phyloP scores from a whole-genome alignment of 2,888 invertebrate species.

The Heterodera filipjevi region DNA sequence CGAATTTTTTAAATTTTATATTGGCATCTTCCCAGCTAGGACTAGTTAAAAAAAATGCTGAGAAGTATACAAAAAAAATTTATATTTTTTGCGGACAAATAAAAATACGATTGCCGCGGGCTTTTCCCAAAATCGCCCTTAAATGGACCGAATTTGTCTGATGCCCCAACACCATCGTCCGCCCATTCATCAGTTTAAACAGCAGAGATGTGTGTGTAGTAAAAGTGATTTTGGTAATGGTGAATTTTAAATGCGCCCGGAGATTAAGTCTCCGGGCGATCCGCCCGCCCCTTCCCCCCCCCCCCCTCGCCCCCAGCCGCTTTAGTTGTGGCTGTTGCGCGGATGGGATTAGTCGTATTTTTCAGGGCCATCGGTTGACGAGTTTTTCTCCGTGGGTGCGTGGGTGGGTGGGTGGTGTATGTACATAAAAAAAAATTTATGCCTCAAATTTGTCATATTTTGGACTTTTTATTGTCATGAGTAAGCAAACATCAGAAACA shows the following conservation, averaged over 20 bases:
- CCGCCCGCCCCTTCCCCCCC: not conserved
- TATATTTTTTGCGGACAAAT: not conserved
- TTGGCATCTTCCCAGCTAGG: too few species aligned
- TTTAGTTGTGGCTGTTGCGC: not conserved
- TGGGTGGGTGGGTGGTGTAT: too few species aligned
- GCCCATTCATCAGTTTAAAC: constrained; percentile 5
- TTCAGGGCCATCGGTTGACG: constrained; percentile 8
- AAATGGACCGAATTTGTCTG: not conserved
- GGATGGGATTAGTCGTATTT: not conserved
- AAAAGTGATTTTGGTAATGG: not conserved
- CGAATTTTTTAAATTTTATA: too few species aligned
- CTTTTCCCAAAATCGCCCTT: not conserved
- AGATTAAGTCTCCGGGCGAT: constrained; percentile 4
- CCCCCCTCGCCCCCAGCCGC: too few species aligned
- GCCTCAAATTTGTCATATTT: constrained; percentile 1
- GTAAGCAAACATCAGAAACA: not conserved
- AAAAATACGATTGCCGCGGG: not conserved
- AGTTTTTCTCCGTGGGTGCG: not conserved
- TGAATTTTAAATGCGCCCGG: constrained; percentile 9
- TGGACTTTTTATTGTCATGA: not conserved
- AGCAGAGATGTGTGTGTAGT: too few species aligned
- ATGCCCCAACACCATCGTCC: not conserved
- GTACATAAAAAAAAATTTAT: not conserved
- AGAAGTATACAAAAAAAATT: too few species aligned
- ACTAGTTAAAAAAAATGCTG: too few species aligned